A percentile compares a stretch with the other conserved stretches of the same genome.
Evolutionary conservation across 2,113 vertebrate species (phyloP).

Genomic region (Herpailurus yagouaroundi): DNA sequence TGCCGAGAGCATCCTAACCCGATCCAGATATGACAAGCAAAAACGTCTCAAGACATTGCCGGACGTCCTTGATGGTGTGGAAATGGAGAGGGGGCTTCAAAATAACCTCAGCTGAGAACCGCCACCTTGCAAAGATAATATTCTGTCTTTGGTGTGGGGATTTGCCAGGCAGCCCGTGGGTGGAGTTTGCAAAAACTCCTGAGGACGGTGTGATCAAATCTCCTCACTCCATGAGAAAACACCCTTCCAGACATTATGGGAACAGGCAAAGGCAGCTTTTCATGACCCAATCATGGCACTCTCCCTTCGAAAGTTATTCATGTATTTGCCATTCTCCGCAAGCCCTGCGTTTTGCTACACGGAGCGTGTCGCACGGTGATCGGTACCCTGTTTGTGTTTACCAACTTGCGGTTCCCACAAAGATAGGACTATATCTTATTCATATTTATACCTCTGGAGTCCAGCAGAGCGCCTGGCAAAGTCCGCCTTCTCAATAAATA

Average conservation of each 20-base stretch:
- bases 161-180: accelerated
- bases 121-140: accelerated
- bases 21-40: background rate
- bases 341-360: accelerated
- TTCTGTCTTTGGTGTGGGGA: accelerated
- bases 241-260: background rate
- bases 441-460: too few species aligned
- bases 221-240: background rate
- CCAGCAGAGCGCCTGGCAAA: background rate
- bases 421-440: accelerated
- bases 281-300: accelerated
- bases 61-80: too few species aligned
- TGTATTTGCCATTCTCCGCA: background rate
- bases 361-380: accelerated
- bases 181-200: background rate
- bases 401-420: accelerated
- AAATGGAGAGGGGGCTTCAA: accelerated
- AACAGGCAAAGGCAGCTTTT: too few species aligned
- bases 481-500: background rate
- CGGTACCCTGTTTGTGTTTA: accelerated
- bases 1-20: background rate
- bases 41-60: background rate
- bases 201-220: background rate
- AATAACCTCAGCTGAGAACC: accelerated
- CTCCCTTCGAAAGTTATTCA: accelerated